Conservation (phyloP, 2,888 invertebrate species). For the Proisotoma minuta region DNA sequence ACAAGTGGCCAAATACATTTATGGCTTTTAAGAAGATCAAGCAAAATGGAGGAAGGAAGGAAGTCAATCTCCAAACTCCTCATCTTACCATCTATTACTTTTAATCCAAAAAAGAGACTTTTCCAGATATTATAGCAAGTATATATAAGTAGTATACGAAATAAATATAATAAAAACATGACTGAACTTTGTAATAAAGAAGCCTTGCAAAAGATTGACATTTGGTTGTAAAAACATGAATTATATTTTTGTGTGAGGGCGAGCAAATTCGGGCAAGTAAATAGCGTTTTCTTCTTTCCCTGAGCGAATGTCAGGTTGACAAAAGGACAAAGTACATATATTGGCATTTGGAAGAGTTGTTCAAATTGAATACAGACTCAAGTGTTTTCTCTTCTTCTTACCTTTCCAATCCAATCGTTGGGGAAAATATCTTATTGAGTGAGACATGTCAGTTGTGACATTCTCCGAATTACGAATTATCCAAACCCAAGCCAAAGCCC, state of each 20-base stretch:
- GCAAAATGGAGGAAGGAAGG: too few species aligned
- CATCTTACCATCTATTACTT: too few species aligned
- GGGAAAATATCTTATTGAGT: neutral
- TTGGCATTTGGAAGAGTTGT: constrained; percentile 45
- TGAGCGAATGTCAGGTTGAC: constrained; percentile 18
- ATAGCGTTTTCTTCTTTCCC: neutral
- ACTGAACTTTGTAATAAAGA: neutral
- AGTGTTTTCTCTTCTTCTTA: constrained; percentile 46
- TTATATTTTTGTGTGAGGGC: constrained; percentile 14
- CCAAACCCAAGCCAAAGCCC: constrained; percentile 9
- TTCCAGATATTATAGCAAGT: too few species aligned
- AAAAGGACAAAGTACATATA: constrained; percentile 34
- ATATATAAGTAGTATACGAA: too few species aligned
- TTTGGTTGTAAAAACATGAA: constrained; percentile 6
- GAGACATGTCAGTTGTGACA: constrained; percentile 34
- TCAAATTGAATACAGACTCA: constrained; percentile 46
- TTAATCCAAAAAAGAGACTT: too few species aligned
- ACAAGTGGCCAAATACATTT: too few species aligned
- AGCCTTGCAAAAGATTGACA: neutral
- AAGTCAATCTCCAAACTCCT: too few species aligned
- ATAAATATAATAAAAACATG: too few species aligned
- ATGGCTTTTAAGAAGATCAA: too few species aligned
- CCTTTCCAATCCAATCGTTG: constrained; percentile 25
- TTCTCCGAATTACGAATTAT: constrained; percentile 36
- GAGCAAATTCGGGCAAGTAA: constrained; percentile 6